phyloP scores from a whole-genome alignment of 2,797 vertebrate species.

The Pyrocephalus nanus region DNA sequence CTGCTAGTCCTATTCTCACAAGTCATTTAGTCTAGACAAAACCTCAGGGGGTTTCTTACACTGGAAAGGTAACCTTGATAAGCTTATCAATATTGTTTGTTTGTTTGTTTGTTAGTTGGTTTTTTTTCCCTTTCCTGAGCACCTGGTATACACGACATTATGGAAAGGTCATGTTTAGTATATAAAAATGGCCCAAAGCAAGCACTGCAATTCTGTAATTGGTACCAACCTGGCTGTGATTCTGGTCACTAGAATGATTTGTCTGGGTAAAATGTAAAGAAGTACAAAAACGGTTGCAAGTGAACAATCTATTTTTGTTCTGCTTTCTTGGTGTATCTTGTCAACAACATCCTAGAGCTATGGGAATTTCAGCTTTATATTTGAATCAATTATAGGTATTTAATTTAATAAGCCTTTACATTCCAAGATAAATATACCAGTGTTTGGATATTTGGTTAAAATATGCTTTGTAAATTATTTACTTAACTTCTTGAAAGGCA shows the following conservation, averaged over 20 bases:
- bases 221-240: neutral
- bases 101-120: fast-evolving
- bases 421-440: neutral
- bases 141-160: neutral
- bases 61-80: neutral
- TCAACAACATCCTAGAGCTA: neutral
- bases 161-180: neutral
- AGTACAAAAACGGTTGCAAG: neutral
- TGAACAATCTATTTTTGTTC: neutral
- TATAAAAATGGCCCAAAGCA: neutral
- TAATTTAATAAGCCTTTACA: neutral
- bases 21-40: neutral
- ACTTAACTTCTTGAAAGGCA: constrained; percentile 8
- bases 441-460: neutral
- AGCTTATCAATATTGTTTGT: neutral
- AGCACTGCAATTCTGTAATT: neutral
- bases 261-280: neutral
- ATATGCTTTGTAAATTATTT: constrained; percentile 14
- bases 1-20: neutral
- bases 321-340: neutral
- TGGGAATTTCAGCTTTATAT: neutral
- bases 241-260: neutral
- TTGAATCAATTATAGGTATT: neutral
- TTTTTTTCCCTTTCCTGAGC: neutral
- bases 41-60: neutral